Percentiles rank a stretch among this genome's conserved stretches.
phyloP scores from a whole-genome alignment of 2,797 vertebrate genomes.

The Clarias pachynema region DNA sequence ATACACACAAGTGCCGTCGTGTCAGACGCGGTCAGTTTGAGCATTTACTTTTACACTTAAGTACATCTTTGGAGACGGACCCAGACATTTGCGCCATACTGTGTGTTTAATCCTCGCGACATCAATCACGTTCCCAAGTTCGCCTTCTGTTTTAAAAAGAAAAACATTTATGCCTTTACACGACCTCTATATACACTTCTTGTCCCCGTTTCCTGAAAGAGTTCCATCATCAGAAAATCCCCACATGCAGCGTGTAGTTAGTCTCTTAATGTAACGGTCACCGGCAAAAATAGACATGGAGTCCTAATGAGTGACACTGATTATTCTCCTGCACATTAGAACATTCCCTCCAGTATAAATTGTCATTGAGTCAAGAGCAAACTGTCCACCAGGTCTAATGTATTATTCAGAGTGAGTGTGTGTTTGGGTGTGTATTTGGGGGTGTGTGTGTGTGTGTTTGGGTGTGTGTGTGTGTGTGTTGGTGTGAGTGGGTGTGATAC shows the following conservation, averaged over 20 bases:
- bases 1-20: no score
- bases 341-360: slow-evolving; percentile 42
- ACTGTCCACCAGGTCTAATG: slow-evolving; percentile 33
- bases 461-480: slow-evolving; percentile 24
- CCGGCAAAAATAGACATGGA: slow-evolving; percentile 26
- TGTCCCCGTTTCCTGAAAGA: background rate
- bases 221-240: slow-evolving; percentile 4
- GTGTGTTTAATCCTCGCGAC: no score
- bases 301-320: slow-evolving; percentile 36
- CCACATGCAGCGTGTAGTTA: background rate
- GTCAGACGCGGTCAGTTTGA: no score
- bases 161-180: background rate
- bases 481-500: background rate
- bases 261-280: slow-evolving; percentile 17
- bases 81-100: no score
- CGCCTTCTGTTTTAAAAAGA: background rate
- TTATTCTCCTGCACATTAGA: slow-evolving; percentile 39
- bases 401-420: slow-evolving; percentile 30
- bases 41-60: no score
- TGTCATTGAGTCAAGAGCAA: slow-evolving; percentile 51
- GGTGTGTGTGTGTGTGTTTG: slow-evolving; percentile 24
- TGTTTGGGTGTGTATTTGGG: slow-evolving; percentile 33
- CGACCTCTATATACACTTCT: background rate
- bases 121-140: background rate
- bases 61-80: no score